phyloP scores from a whole-genome alignment of 1,140 invertebrate species.

The Drosophila insularis region DNA sequence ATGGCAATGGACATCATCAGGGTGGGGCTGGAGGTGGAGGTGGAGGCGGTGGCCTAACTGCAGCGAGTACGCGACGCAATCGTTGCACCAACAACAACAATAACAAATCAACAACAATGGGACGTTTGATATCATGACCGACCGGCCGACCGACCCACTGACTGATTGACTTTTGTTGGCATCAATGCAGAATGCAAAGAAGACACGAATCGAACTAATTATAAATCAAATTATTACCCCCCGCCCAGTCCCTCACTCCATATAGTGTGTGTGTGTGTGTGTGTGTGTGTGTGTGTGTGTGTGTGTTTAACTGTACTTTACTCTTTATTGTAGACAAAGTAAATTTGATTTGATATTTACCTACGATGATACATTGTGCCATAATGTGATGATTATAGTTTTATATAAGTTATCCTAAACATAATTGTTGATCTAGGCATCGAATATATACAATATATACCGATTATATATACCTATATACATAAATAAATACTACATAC shows the following conservation, averaged over 20 bases:
- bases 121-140: conserved; percentile 60
- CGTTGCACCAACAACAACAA: conserved; percentile 24
- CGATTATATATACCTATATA: conserved; percentile 16
- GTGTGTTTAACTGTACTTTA: conserved; percentile 18
- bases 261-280: not conserved
- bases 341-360: conserved; percentile 29
- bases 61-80: conserved; percentile 22
- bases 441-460: conserved; percentile 30
- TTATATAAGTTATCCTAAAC: conserved; percentile 70
- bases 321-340: conserved; percentile 27
- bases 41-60: not conserved
- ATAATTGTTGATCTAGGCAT: conserved; percentile 66
- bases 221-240: not conserved
- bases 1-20: conserved; percentile 10
- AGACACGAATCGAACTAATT: conserved; percentile 4
- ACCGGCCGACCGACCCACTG: too few species aligned
- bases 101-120: conserved; percentile 24
- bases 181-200: not conserved
- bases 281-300: not conserved
- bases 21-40: conserved; percentile 30
- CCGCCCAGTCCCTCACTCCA: not conserved
- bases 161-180: not conserved
- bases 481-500: conserved; percentile 5
- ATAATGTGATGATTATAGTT: conserved; percentile 81
- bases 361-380: conserved; percentile 67